Base-by-base conservation (phyloP, 2,888 invertebrate genomes). In the Macropis europaea region DNA sequence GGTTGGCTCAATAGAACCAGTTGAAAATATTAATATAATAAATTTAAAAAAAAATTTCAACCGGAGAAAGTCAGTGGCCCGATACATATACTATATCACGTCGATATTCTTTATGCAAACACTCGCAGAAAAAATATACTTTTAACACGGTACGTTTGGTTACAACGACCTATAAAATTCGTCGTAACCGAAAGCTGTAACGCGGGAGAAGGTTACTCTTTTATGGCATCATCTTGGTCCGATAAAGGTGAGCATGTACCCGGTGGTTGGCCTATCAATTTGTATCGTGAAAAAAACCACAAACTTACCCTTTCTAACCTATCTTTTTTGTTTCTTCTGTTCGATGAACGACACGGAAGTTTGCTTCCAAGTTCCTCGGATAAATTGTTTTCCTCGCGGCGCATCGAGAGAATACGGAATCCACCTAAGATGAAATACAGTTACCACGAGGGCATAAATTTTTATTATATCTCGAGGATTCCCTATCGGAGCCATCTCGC, bases 371-470 rank as follows among this genome's bases (percentile, higher is more conserved):
- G 60, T 64, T 50, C 48, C 40, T 56, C 45, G 57, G 48, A 52
- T 61, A 77, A 73, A 77, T 75, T 71, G 71, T 77, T 75, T 63
- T 59, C 61, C 60, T 61, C 38, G 32, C 50, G 34, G 57, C 68
- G 26, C 59, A 52, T 30, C 47, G 56, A 54, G 67, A 19, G 54
- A 64, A 54, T 68, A 62, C 73, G 48, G 60, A 67, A 67, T 40
- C 61, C 15, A 15, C 26, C 47, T 53, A 57, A 57, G 61, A 66
- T 48, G 56, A 63, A 63, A 72, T 63, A 67, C 76, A 19, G 45
- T 62, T 59, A 56, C 40, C 34, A 19, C 50, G 30, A 19, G 22
- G 36, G 68, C 45, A 61, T 63, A 67, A 60, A 63, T 62, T 67
- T 62, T 66, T 76, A 73, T 72, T 57, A 42, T 52, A 19, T 28